A percentile compares a stretch with the other conserved stretches of the same genome.
Evolutionary conservation across 2,888 invertebrate species (phyloP).

Genomic region (Onchidella celtica): DNA sequence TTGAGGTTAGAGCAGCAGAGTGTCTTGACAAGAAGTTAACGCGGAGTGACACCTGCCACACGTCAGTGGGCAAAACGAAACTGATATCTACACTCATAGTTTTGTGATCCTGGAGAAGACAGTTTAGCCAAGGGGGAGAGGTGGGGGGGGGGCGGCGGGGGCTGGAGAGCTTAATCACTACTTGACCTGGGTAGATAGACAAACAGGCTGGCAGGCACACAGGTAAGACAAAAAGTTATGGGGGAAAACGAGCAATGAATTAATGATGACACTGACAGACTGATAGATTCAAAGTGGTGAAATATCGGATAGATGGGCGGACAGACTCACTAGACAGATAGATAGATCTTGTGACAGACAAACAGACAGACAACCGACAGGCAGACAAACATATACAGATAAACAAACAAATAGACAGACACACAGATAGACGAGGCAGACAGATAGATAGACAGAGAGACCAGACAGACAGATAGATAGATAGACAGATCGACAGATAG

Average conservation of each 20-base stretch:
- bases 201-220: not conserved
- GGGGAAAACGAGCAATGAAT: no score
- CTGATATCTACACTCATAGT: slow-evolving; percentile 1
- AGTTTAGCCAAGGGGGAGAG: not conserved
- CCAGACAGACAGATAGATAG: no score
- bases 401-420: no score
- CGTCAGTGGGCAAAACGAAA: not conserved
- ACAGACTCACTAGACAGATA: not conserved
- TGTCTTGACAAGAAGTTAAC: no score
- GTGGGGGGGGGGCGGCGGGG: not conserved
- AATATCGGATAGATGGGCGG: no score
- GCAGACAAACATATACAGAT: not conserved
- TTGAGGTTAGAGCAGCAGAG: no score
- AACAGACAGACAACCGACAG: not conserved
- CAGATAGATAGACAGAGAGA: not conserved
- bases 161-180: not conserved
- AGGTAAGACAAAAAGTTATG: no score
- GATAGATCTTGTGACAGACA: not conserved
- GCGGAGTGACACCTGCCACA: slow-evolving; percentile 26
- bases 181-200: not conserved
- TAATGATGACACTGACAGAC: no score
- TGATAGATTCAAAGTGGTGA: no score
- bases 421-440: not conserved
- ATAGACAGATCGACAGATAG: no score
- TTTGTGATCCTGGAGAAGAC: not conserved